Base-by-base conservation (phyloP, 23 tunicate genomes). In the Corella eumyota region DNA sequence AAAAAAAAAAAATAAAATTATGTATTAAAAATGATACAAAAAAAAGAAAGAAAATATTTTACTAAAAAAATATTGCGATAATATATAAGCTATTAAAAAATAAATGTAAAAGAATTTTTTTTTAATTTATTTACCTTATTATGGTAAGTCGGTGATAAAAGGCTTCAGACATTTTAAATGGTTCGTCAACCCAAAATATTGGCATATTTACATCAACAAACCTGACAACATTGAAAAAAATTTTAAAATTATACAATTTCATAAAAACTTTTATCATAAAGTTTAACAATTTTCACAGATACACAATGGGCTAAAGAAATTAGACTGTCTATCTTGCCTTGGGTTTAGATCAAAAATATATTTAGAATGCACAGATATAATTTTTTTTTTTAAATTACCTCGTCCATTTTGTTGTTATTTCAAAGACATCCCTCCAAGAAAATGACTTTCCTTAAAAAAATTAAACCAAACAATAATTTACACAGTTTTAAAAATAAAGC, bases 321-420 rank as follows among this genome's bases (percentile, higher is more conserved):
- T 13, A 13, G 58, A n/a, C n/a, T 52, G 58, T 28, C 38, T 7
- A 58, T 7, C 20, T 24, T 25, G 13, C 9, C 25, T 6, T 24
- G 13, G 25, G 38, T 27, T 15, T 29, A 58, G 20, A 30, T 29
- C 9, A 13, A 28, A 58, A 27, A 27, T 53, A n/a, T 11, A 9
- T 6, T 13, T 13, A 19, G n/a, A 53, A 15, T 13, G n/a, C 59
- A 53, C 13, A 53, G 13, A 19, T 53, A 47, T 4, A 6, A 48
- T 3, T 6, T 49, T 13, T 19, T 64, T 22, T 24, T 60, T 49
- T 3, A 67, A 56, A 77, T 40, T 28, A 77, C 95, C 95, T 70
- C 20, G 53, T 70, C 95, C 95, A 85, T 65, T 85, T 77, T 25
- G 77, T 60, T 1, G 95, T 67, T 47, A 85, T 77, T 30, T 85